Percentiles rank a stretch among this genome's conserved stretches.
Evolutionary conservation across 2,797 vertebrate genomes (phyloP).

Genomic region (Characodon lateralis): DNA sequence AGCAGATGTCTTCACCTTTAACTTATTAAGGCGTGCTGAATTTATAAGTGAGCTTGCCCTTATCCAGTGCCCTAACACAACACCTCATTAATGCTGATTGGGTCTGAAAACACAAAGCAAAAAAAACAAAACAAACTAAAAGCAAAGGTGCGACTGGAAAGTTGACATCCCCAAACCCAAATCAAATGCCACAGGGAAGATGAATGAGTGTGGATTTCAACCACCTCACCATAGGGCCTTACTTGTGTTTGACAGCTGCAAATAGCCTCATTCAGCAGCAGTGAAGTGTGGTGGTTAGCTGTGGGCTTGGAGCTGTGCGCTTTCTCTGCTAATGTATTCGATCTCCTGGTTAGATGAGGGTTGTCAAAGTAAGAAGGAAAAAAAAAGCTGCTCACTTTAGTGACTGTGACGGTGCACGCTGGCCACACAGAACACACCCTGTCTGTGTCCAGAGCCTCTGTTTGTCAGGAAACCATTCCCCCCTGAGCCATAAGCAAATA

Average conservation of each 20-base stretch:
- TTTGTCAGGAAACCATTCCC: constrained; percentile 70
- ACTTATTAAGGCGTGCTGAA: not conserved
- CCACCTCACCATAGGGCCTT: constrained; percentile 44
- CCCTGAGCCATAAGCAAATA: constrained; percentile 46
- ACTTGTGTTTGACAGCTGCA: constrained; percentile 59
- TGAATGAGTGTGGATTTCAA: constrained; percentile 38
- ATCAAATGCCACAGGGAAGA: constrained; percentile 49
- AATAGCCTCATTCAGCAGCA: constrained; percentile 46
- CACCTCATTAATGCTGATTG: constrained; percentile 53
- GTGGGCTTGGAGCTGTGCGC: constrained; percentile 29
- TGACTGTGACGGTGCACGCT: not conserved
- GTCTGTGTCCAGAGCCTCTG: constrained; percentile 29
- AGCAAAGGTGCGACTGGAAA: not conserved
- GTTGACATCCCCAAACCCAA: constrained; percentile 48
- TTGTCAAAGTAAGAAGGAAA: constrained; percentile 22
- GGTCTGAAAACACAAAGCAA: constrained; percentile 36
- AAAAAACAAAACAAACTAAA: constrained; percentile 32
- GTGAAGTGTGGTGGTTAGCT: constrained; percentile 41
- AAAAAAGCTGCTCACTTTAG: constrained; percentile 32
- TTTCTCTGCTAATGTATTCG: constrained; percentile 56
- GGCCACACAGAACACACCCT: constrained; percentile 53
- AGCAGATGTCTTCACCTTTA: not conserved
- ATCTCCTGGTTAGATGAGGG: constrained; percentile 44
- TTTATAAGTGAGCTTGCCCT: not conserved
- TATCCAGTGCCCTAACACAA: constrained; percentile 27